Base-by-base conservation (phyloP, 2,113 vertebrate genomes). In the Nesogale talazaci region DNA sequence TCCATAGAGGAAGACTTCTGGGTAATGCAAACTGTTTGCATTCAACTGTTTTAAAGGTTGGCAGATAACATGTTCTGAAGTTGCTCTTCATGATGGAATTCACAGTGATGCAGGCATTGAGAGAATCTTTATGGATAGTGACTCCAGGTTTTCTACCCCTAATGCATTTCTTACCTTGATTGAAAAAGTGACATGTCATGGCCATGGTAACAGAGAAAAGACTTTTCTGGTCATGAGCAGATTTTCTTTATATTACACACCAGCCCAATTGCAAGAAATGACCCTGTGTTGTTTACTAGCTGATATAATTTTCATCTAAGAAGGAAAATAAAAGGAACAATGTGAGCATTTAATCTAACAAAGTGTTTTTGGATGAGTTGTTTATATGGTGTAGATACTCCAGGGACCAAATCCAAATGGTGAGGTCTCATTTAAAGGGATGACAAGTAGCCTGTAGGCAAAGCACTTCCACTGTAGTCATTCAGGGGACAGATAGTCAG, bases 331-430 rank as follows among this genome's bases (percentile, higher is more conserved):
- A 61, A 75, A 6, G 63, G 36, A 29, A 23, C 22, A 76, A n/a
- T 79, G 89, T 85, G 57, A 87, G 36, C 34, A 17, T 86, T 83
- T 86, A 85, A 17, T 86, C 78, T 88, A 81, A 38, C 8, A 83
- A 79, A 38, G 6, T 79, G 29, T 70, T 65, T 65, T 65, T 85
- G 69, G 67, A n/a, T 89, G 38, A 88, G 57, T 86, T 82, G 52
- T 85, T 85, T 89, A 36, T 91, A 11, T 67, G 38, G 29, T 56
- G 2, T 79, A 65, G 31, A 36, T 75, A 91, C 83, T 78, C 9
- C 11, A 27, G 63, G 79, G 79, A 94, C 75, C 63, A 61, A 82
- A 91, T 38, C 56, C 42, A 80, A 65, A 65, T 29, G 69, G 17
- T 78, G 40, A 89, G 38, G 27, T 59, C 77, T 72, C 27, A 0